Base-by-base conservation (phyloP, 2,888 invertebrate species). In the Caenorhabditis auriculariae region DNA sequence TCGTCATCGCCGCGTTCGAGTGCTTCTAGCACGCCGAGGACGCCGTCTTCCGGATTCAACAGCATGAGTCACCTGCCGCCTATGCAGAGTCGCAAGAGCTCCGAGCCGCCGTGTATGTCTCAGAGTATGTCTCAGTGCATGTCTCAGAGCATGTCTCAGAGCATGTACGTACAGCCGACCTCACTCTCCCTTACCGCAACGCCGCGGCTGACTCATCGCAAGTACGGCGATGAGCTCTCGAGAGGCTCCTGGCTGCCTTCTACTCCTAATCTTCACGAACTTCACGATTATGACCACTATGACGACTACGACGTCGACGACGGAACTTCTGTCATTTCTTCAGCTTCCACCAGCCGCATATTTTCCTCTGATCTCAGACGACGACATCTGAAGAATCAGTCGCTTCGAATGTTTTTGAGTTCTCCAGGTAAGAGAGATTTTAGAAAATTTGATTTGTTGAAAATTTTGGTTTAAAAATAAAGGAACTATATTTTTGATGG, bases 21-120 rank as follows among this genome's bases (percentile, higher is more conserved):
- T 19, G 50, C 49, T 3, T 45, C 39, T n/a, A 29, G 23, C 21
- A 43, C 42, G 12, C 39, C 39, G 28, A 37, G 29, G n/a, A 60
- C 58, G 12, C 51, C 60, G n/a, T 61, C 62, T 9, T 67, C 67
- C 19, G 68, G 68, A 15, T 68, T 61, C 42, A 57, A 64, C 17
- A 64, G 64, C 38, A 47, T 68, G 23, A 58, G 54, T 19, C 65
- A 69, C 63, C 49, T 69, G 2, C 69, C 69, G 19, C 69, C 69
- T n/a, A 28, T 54, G 1, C 37, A 45, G 21, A 46, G 54, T 17
- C 28, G 58, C 5, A 61, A 61, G 41, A 39, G 27, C 28, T 38
- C 26, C 3, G 56, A 58, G 27, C 51, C 59, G n/a, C n/a, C n/a
- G n/a, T n/a, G n/a, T n/a, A n/a, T n/a, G n/a, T n/a, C n/a, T n/a